phyloP scores from a whole-genome alignment of 2,888 invertebrate species.

The Drosophila colorata region DNA sequence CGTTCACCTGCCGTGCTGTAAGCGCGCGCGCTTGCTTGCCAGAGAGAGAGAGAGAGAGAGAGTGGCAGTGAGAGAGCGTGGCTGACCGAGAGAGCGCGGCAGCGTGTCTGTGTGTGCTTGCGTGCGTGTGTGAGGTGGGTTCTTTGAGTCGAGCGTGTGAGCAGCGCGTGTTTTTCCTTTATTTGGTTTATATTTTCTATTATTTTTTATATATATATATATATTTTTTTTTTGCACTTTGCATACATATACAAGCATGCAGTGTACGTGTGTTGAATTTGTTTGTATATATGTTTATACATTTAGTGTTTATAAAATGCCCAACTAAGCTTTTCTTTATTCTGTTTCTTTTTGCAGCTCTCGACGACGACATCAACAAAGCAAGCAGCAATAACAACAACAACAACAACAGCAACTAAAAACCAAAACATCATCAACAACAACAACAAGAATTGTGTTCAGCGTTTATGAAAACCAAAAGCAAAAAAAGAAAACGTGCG shows the following conservation, averaged over 20 bases:
- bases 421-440: slow-evolving; percentile 1
- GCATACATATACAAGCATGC: slow-evolving; percentile 8
- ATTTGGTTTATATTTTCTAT: slow-evolving; percentile 43
- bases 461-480: slow-evolving; percentile 1
- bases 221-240: slow-evolving; percentile 47
- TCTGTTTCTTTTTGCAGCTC: slow-evolving; percentile 48
- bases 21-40: slow-evolving; percentile 15
- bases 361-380: slow-evolving; percentile 36
- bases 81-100: slow-evolving; percentile 1
- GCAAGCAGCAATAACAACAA: slow-evolving; percentile 9
- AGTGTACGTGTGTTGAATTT: slow-evolving; percentile 2
- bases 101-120: not conserved
- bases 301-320: slow-evolving; percentile 44
- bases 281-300: slow-evolving; percentile 4
- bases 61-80: slow-evolving; percentile 8
- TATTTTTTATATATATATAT: no score
- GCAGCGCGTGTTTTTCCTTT: slow-evolving; percentile 56
- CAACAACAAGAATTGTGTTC: slow-evolving; percentile 33
- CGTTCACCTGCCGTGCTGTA: slow-evolving; percentile 68
- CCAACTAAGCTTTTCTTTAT: slow-evolving; percentile 46
- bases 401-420: slow-evolving; percentile 14
- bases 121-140: slow-evolving; percentile 19
- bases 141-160: slow-evolving; percentile 41
- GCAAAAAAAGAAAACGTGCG: slow-evolving; percentile 19
- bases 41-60: slow-evolving; percentile 3